Conservation (phyloP, 2,113 vertebrate genomes). For the Trematomus loennbergii region DNA sequence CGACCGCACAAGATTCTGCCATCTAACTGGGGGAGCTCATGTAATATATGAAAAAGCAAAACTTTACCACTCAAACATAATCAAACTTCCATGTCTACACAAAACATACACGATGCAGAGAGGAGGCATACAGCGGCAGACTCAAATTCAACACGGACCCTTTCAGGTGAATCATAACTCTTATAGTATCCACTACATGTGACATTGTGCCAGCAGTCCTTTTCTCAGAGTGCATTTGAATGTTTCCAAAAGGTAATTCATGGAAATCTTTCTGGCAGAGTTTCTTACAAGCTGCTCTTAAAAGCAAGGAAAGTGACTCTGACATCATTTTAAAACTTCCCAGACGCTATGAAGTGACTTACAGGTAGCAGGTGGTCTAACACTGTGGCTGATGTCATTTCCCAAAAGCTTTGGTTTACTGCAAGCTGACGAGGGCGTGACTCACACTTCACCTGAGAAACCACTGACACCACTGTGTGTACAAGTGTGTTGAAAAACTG, state of each 20-base stretch:
- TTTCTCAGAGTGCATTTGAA: neutral
- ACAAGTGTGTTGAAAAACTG: too few relatives aligned
- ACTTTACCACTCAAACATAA: conserved; percentile 15
- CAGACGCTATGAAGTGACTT: neutral
- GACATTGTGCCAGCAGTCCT: neutral
- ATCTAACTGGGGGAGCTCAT: neutral
- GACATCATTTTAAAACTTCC: neutral
- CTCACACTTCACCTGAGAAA: conserved; percentile 15
- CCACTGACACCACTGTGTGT: neutral
- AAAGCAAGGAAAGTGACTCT: neutral
- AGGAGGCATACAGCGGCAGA: neutral
- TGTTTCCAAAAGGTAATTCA: neutral
- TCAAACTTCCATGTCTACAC: conserved; percentile 17
- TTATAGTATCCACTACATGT: neutral
- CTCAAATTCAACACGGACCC: neutral
- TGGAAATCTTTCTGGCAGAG: neutral
- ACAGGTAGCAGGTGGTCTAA: conserved; percentile 6
- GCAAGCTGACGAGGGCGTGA: conserved; percentile 16
- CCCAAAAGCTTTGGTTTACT: conserved; percentile 9
- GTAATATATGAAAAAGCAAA: conserved; percentile 20
- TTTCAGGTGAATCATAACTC: conserved; percentile 3
- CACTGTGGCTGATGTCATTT: conserved; percentile 14
- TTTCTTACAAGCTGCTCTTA: neutral
- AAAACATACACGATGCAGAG: conserved; percentile 23
- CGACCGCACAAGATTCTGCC: neutral